Conservation (phyloP, 2,888 invertebrate genomes). For the Dynastes tityus region DNA sequence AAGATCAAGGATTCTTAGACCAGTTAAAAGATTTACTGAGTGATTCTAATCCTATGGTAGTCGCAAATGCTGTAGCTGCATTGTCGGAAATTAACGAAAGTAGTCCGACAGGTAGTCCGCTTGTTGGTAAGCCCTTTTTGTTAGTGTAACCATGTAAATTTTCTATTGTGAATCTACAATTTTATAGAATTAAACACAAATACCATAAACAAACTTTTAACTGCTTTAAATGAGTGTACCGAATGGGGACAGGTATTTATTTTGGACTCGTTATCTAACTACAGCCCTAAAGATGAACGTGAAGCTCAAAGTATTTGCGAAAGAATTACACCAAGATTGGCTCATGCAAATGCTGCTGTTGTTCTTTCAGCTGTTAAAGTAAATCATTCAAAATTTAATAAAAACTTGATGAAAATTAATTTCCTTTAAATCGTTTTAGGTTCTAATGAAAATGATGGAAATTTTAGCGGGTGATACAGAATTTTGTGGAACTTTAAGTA, state of each 20-base stretch:
- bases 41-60: constrained; percentile 99
- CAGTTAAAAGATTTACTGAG: constrained; percentile 96
- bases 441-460: constrained; percentile 98
- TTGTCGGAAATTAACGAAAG: constrained; percentile 98
- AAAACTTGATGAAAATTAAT: neutral
- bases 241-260: constrained; percentile 99
- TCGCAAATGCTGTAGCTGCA: constrained; percentile 99
- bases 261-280: constrained; percentile 96
- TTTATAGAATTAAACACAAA: constrained; percentile 92
- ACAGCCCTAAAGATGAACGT: constrained; percentile 95
- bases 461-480: constrained; percentile 95
- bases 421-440: constrained; percentile 67
- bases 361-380: constrained; percentile 98
- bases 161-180: neutral
- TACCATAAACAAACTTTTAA: constrained; percentile 97
- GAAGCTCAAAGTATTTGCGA: constrained; percentile 99
- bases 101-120: constrained; percentile 93
- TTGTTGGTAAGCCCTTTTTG: constrained; percentile 77
- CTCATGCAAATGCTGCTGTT: constrained; percentile 99
- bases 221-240: constrained; percentile 98
- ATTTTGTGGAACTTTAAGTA: constrained; percentile 93
- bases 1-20: constrained; percentile 96
- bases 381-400: constrained; percentile 17
- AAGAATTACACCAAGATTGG: constrained; percentile 95
- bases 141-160: neutral